These are phyloP conservation scores for Podarcis cretensis DNA, from an alignment of 2,113 vertebrate species.

Conservation along the genomic window DNA sequence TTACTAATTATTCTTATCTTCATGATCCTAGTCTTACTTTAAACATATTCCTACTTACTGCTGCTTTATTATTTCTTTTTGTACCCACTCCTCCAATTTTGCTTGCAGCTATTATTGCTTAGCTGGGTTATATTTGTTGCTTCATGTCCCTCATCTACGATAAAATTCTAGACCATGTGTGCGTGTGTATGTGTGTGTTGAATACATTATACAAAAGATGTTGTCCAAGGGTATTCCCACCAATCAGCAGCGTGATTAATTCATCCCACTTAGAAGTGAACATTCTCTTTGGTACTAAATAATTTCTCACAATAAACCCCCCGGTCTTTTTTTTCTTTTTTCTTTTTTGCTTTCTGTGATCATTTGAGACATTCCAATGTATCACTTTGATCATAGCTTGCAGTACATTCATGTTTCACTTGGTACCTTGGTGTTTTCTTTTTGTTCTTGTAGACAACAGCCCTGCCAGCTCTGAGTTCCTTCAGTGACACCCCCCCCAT, in stretches of 20 bases:
- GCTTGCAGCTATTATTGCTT: neutral
- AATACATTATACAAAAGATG: neutral
- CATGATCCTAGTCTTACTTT: neutral
- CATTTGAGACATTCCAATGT: neutral
- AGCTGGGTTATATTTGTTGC: neutral
- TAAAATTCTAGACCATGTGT: neutral
- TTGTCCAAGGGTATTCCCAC: neutral
- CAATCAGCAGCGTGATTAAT: neutral
- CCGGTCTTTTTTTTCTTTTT: too few species aligned
- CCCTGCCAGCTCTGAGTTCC: neutral
- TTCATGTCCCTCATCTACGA: neutral
- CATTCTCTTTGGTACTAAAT: neutral
- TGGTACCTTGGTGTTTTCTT: too few species aligned
- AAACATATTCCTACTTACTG: neutral
- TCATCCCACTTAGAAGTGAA: neutral
- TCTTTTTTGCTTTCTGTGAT: neutral
- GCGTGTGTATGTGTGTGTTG: neutral
- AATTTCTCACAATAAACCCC: neutral
- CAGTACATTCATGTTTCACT: neutral
- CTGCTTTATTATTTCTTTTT: neutral
- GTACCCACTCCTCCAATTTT: neutral
- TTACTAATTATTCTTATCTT: neutral
- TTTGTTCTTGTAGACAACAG: neutral
- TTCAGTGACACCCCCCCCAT: neutral
- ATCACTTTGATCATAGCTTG: constrained; percentile 1